Evolutionary conservation across 2,797 vertebrate species (phyloP), one percentile per base, ranked within the genome.

Genomic region (Garrulus glandarius): DNA sequence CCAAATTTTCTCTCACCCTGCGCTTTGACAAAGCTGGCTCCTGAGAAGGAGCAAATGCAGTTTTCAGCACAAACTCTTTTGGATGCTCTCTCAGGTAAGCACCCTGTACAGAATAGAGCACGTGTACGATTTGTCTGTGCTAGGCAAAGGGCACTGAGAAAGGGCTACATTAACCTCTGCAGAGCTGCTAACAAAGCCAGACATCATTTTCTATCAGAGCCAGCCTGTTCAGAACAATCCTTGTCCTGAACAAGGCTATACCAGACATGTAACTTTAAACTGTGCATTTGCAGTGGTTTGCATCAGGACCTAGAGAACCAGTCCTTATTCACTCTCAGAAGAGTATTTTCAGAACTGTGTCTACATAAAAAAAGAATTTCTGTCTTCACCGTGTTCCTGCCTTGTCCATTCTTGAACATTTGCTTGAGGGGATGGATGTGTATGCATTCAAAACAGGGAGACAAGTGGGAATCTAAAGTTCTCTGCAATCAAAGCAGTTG

Each of bases 141-240:
- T 6, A 32, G 34, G 14, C 60, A 71, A 41, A 22, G 23, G 23
- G 18, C 22, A 30, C 20, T 13, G n/a, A 63, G 20, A 71, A 83
- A 83, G 20, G 17, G 7, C n/a, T 70, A 12, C 0, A 0, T n/a
- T 53, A 71, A 46, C 36, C 39, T 36, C 11, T 24, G 15, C n/a
- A 63, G 36, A 76, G 13, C 23, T 68, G 34, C 7, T 69, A 53
- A 39, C 10, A 30, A 23, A 56, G 20, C 15, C 41, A 53, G 49
- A 30, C 23, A 46, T 13, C 12, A 60, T 84, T n/a, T 72, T 39
- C 30, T 56, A 23, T 11, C 29, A 55, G 11, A 37, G 1, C 5
- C 37, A 70, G 23, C 7, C 47, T 79, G 29, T 26, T 74, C 41
- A 56, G 60, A 64, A 17, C 0, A 2, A 68, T 26, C 23, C 11